A percentile compares a stretch with the other conserved stretches of the same genome.
Conservation (phyloP, 2,888 invertebrate species). For the Lobophora halterata region DNA sequence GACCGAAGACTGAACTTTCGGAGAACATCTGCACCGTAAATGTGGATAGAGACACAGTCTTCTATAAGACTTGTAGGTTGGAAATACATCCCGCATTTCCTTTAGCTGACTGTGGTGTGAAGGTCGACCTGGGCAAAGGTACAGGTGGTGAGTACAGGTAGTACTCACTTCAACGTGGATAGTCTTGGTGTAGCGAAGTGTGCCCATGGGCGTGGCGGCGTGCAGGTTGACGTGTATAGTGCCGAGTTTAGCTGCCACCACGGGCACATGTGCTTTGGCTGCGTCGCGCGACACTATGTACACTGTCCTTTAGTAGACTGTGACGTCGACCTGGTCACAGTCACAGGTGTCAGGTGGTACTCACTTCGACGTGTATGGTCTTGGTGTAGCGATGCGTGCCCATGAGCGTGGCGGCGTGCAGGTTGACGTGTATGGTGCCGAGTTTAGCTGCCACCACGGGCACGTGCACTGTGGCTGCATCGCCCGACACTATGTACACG, state of each 20-base stretch:
- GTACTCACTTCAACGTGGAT: constrained; percentile 40
- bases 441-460: constrained; percentile 91
- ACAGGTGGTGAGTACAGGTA: not conserved
- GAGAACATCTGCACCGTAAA: too few species aligned
- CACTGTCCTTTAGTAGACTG: constrained; percentile 71
- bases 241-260: constrained; percentile 86
- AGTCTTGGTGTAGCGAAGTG: constrained; percentile 84
- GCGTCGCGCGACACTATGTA: constrained; percentile 90
- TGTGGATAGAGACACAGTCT: too few species aligned
- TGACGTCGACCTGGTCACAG: too few species aligned
- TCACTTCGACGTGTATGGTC: constrained; percentile 51
- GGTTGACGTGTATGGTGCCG: constrained; percentile 75
- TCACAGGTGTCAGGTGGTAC: not conserved
- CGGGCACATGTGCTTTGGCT: constrained; percentile 92
- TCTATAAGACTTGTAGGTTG: too few species aligned
- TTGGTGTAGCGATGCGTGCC: constrained; percentile 86
- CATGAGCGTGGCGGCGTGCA: constrained; percentile 88
- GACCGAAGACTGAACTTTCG: too few species aligned
- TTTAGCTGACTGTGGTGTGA: too few species aligned
- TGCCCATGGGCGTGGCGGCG: constrained; percentile 88
- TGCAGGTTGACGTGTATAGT: constrained; percentile 83
- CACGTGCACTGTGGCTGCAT: constrained; percentile 91
- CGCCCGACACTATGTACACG: constrained; percentile 90
- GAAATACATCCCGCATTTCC: too few species aligned
- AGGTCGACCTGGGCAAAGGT: too few species aligned